Evolutionary conservation across 1,140 invertebrate species (phyloP).

Genomic region (Aphaenogaster floridana): DNA sequence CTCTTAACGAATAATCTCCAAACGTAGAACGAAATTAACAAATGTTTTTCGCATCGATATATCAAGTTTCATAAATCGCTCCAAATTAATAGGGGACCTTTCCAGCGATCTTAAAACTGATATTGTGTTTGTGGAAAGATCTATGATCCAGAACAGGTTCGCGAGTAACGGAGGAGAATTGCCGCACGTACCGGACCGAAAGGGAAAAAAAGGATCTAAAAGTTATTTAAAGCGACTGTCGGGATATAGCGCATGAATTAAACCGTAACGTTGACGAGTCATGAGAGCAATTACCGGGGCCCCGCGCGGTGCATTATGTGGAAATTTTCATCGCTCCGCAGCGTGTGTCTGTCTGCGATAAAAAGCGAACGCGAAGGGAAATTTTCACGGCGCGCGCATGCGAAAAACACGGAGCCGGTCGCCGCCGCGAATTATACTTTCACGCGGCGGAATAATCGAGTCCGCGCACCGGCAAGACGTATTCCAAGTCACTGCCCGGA

Average conservation of each 20-base stretch:
- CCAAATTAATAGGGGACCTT: neutral
- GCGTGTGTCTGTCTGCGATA: constrained; percentile 24
- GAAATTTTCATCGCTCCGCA: constrained; percentile 46
- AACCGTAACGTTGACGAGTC: constrained; percentile 59
- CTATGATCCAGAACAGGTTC: constrained; percentile 38
- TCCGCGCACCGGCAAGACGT: constrained; percentile 49
- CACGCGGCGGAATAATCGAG: constrained; percentile 60
- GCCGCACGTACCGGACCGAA: neutral
- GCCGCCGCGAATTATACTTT: constrained; percentile 60
- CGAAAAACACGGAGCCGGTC: constrained; percentile 51
- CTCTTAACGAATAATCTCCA: neutral
- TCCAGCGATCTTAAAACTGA: constrained; percentile 10
- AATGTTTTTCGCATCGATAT: neutral
- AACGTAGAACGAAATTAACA: neutral
- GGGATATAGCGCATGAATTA: constrained; percentile 47
- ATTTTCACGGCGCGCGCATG: constrained; percentile 61
- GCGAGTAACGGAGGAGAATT: constrained; percentile 28
- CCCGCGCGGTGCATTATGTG: constrained; percentile 50
- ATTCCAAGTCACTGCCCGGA: constrained; percentile 62
- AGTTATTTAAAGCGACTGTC: constrained; percentile 51
- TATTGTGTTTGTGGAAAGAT: constrained; percentile 17
- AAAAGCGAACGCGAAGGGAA: constrained; percentile 60
- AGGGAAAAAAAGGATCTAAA: neutral
- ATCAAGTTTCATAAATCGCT: neutral
- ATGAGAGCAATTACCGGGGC: constrained; percentile 57